Base-by-base conservation (phyloP, 2,888 invertebrate genomes). In the Leptogaster cylindrica region DNA sequence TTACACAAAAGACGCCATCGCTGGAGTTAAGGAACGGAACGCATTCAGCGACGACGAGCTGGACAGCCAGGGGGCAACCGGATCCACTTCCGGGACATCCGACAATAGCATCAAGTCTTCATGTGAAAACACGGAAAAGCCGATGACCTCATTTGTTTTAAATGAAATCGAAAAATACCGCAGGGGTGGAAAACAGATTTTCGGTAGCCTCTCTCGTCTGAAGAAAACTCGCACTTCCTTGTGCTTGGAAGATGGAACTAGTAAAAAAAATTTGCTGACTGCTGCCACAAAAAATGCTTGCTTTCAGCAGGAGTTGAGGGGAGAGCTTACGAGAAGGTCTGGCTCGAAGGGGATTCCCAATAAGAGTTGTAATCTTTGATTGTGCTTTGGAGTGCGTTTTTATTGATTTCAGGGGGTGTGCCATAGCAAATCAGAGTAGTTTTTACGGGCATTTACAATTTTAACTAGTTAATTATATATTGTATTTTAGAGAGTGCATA, bases 161-260 rank as follows among this genome's bases (percentile, higher is more conserved):
- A 68, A 36, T 25, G 69, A 70, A 64, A 65, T 69, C 18, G 70
- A 61, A 18, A 70, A 68, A 63, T 69, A 67, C 52, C 66, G 68
- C 6, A 65, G 70, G n/a, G 58, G 71, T 3, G 71, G 71, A 33
- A 69, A 71, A 4, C 70, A 72, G 25, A 65, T 75, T 33, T 75
- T 75, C 52, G 74, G 75, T 14, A 75, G 75, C 66, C 67, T 75
- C 61, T 71, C 74, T 12, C 71, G 73, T 51, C 65, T 74, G 7
- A 73, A 68, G 65, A 73, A 73, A 64, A 66, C 71, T 10, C 36
- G 71, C 14, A 70, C 72, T 0, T 71, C 72, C 14, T 36, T 72
- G 18, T 70, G 66, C 41, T 55, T 73, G 16, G 68, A 70, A 8
- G 72, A 71, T 63, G 28, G 27, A 20, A 41, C 44, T 27, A 55